Evolutionary conservation across 2,888 invertebrate species (phyloP), one percentile per base, ranked within the genome.

Genomic region (Drosophila kokeensis): DNA sequence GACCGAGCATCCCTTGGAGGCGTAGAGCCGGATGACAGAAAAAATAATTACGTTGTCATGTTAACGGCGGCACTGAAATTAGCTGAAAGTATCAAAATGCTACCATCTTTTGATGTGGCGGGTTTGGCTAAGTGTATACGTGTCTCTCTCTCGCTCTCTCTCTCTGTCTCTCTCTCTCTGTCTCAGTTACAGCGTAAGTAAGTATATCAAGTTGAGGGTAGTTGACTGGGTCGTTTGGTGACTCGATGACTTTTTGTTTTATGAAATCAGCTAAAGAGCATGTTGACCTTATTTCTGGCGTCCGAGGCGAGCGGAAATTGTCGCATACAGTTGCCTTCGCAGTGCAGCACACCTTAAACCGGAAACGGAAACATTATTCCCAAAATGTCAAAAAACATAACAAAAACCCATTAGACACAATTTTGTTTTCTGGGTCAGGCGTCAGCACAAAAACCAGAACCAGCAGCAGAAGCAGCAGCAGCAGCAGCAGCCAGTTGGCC

Each of bases 381-480:
- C 81, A 87, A 87, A 88, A 88, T 88, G 87, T 89, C 87, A 89
- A 85, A 88, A 87, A 89, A 82, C 89, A 87, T 82, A 89, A 87
- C 87, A 87, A 84, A 89, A 88, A 82, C 74, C 88, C 88, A 87
- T 89, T 87, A 87, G 89, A 89, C 83, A 86, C 83, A 83, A 80
- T 89, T 87, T 82, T 76, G 79, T 83, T 88, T 79, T 86, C 89
- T 89, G 88, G 87, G 87, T 87, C 88, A 84, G 69, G 71, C 69
- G 64, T 65, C 72, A 75, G 76, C 63, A 79, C 62, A 80, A 76
- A 69, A 76, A 69, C 55, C 61, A 59, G 48, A 8, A 59, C 49
- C 50, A 48, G 32, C 34, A 52, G 49, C 6, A 59, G 34, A 5
- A 27, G 59, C 3, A 50, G 61, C 27, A 40, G 48, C 49, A 50